These are phyloP conservation scores for Lethenteron reissneri DNA, from an alignment of 2,113 vertebrate species.

Conservation along the genomic window DNA sequence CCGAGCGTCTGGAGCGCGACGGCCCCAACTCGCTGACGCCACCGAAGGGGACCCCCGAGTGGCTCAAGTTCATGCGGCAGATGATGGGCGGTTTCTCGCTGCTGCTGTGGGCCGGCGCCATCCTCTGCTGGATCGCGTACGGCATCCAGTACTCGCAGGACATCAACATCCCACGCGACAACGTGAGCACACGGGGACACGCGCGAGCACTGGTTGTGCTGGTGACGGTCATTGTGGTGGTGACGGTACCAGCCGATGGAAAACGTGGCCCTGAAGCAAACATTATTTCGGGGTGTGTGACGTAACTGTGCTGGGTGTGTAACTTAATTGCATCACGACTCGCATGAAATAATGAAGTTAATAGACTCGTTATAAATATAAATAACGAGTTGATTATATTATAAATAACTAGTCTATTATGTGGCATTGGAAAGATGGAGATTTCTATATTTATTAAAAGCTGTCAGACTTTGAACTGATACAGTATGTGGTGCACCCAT, in stretches of 20 bases:
- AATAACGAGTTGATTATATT: too few species aligned
- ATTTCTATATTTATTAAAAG: too few species aligned
- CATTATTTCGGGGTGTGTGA: neutral
- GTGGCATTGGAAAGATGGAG: too few species aligned
- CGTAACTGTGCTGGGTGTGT: too few species aligned
- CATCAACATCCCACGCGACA: conserved; percentile 19
- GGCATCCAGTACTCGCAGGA: conserved; percentile 22
- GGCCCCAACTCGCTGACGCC: conserved; percentile 34
- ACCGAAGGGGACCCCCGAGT: conserved; percentile 31
- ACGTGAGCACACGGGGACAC: conserved; percentile 19
- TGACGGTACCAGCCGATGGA: neutral
- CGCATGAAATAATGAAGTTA: neutral
- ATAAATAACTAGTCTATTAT: too few species aligned
- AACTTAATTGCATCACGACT: neutral
- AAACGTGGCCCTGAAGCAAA: neutral
- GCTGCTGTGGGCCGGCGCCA: conserved; percentile 34
- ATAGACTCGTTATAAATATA: too few species aligned
- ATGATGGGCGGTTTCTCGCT: conserved; percentile 41
- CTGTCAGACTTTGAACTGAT: too few species aligned
- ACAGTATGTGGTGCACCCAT: too few species aligned
- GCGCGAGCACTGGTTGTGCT: neutral
- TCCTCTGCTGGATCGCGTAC: conserved; percentile 33
- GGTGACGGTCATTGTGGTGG: neutral
- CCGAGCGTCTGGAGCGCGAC: conserved; percentile 26
- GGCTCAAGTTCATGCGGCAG: conserved; percentile 37